Base-by-base conservation (phyloP, 92 coral and sea anemone genomes). In the Phymanthus crucifer region DNA sequence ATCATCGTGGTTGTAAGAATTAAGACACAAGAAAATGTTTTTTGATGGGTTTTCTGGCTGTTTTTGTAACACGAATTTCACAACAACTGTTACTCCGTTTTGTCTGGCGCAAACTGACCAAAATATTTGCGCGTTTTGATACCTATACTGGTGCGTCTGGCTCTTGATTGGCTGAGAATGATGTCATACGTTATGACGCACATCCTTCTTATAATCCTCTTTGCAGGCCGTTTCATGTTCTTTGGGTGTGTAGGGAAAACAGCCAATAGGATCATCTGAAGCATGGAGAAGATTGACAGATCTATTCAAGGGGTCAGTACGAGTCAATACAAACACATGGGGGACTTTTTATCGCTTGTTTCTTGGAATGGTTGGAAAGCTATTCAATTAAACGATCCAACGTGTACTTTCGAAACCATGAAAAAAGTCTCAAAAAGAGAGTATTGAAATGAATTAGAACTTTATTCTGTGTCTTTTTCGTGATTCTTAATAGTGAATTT, bases 171-270 rank as follows among this genome's bases (percentile, higher is more conserved):
- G 64, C 27, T 54, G 0, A 6, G 21, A 54, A 29, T 54, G 64
- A 54, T 54, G 64, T 54, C 64, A 54, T 54, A 54, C 34, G 68
- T 24, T 61, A 61, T 61, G 68, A 61, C 68, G 68, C 35, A 61
- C 3, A 24, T 61, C 68, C 68, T 61, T 4, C 35, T 61, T 61
- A 61, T 61, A 61, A 54, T 54, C 27, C n/a, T 3, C n/a, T 24
- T 54, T 14, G 12, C 68, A 24, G 26, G 68, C 11, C 27, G 68
- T 61, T 61, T 61, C 68, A 61, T 61, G 29, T 61, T 61, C 36
- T 12, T n/a, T 61, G 68, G 68, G 68, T 61, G 68, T 61, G 68
- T 58, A 18, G 5, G 64, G 29, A 61, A n/a, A 61, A 6, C 35
- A 61, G 68, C 68, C 68, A 61, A 61, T 61, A 29, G 19, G 29